Conservation (phyloP, 2,113 vertebrate genomes). For the Meleagris gallopavo region DNA sequence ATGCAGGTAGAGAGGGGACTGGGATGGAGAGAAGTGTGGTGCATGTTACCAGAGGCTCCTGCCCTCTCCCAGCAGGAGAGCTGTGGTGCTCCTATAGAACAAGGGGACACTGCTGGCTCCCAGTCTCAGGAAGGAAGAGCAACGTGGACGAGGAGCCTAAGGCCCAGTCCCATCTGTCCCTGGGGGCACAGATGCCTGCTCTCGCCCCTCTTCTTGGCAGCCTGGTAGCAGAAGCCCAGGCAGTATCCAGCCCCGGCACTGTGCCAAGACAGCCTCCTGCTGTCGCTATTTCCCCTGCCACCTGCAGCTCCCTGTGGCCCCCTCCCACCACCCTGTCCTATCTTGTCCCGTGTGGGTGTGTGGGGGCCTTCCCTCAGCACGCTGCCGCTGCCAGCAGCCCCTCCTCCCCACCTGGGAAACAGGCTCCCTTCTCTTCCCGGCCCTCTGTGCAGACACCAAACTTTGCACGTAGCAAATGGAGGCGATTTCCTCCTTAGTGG, state of each 20-base stretch:
- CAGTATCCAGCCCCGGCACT: neutral
- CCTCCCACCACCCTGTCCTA: neutral
- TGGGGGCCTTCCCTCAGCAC: neutral
- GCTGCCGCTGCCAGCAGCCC: constrained; percentile 34
- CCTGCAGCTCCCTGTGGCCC: neutral
- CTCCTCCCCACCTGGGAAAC: constrained; percentile 77
- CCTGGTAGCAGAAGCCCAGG: neutral
- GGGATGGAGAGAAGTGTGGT: neutral
- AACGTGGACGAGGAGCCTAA: neutral
- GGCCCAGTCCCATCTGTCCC: neutral
- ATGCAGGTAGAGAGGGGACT: neutral
- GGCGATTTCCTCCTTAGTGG: constrained; percentile 62
- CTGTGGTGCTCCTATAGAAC: rapidly evolving
- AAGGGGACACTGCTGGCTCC: neutral
- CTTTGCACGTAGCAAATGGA: constrained; percentile 85
- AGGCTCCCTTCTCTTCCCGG: constrained; percentile 57
- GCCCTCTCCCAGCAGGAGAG: neutral
- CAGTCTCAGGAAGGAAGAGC: neutral
- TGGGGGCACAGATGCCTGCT: neutral
- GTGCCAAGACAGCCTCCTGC: neutral
- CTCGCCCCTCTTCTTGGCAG: neutral
- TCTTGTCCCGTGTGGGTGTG: neutral
- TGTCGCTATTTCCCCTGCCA: neutral
- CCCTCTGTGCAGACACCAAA: constrained; percentile 75
- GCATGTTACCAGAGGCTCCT: neutral